Evolutionary conservation across 2,888 invertebrate genomes (phyloP), one percentile per base, ranked within the genome.

Genomic region (Resseliella maxima): DNA sequence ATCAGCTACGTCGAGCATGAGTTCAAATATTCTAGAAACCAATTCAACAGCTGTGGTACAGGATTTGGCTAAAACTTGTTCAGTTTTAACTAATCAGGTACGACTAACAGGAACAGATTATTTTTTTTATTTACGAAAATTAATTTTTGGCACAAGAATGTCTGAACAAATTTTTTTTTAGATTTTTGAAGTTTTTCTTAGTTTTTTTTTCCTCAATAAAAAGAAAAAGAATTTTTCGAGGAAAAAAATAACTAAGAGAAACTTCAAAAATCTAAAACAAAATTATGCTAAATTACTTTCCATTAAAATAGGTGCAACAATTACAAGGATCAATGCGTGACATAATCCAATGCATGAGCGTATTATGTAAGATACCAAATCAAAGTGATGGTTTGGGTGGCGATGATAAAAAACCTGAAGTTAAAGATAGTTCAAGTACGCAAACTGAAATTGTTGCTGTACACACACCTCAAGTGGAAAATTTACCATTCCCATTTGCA

Each of bases 401-500:
- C 21, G 38, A 54, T 88, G 88, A 86, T 92, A 92, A 87, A 91
- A 86, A 59, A 81, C 86, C 86, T 85, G 88, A 88, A 85, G 86
- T 87, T 6, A 87, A 90, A 87, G 90, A 92, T 87, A 94, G 93
- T 21, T 93, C 92, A 88, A 92, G 93, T 87, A 96, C 96, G 8
- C 96, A 96, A 92, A 96, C 96, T 0, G 96, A 96, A 92, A 94
- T 96, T 88, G 92, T 94, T 18, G 96, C 96, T 0, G 95, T 96
- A 10, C 93, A 94, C 88, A 95, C 96, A 6, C 96, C 96, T 8
- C 94, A 94, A 92, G 93, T 94, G 18, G 92, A 91, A 86, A 90
- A 89, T 87, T 89, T 89, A 86, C 90, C 90, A 86, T 92, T 92
- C 88, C 92, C 92, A 0, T 92, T 91, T 87, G 31, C 38, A 36